Evolutionary conservation across 2,888 invertebrate species (phyloP), one percentile per base, ranked within the genome.

Genomic region (Tipula unca): DNA sequence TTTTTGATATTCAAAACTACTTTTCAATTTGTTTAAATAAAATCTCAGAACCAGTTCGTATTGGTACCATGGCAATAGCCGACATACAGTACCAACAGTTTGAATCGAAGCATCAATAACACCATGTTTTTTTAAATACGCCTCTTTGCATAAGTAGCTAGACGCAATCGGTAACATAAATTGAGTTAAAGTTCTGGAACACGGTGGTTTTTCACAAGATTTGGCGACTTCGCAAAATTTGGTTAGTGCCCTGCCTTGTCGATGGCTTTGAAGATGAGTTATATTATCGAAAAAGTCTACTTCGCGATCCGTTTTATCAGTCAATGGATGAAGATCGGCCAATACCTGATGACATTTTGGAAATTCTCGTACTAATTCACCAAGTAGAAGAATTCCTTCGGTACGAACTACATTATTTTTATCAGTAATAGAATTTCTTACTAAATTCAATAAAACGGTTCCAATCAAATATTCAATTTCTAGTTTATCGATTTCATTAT

Each of bases 231-330:
- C 93, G 86, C 94, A 94, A 89, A 96, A 95, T 88, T 95, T 95
- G 17, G 95, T 90, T 84, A 99, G 89, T 0, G 98, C 98, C 88
- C 96, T 93, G 0, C 95, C 95, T 89, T 96, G 95, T 86, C 98
- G 93, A 89, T 98, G 97, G 86, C 95, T 91, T 92, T 99, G 96
- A 84, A 97, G 90, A 91, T 99, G 98, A 32, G 94, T 94, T 89
- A 98, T 94, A 89, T 98, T 99, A 89, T 97, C 96, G 89, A 98
- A 99, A 92, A 99, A 98, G 90, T 99, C 98, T 0, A 96, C 95
- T 90, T 99, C 98, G 8, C 92, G 90, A 89, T 99, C 97, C 84
- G 90, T 91, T 89, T 94, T 93, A 88, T 95, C 95, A 0, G 94
- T 92, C 39, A 96, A 91, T 42, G 92, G 90, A n/a, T 93, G 92